Evolutionary conservation across 2,888 invertebrate species (phyloP).

Genomic region (Lycophotia porphyrea): DNA sequence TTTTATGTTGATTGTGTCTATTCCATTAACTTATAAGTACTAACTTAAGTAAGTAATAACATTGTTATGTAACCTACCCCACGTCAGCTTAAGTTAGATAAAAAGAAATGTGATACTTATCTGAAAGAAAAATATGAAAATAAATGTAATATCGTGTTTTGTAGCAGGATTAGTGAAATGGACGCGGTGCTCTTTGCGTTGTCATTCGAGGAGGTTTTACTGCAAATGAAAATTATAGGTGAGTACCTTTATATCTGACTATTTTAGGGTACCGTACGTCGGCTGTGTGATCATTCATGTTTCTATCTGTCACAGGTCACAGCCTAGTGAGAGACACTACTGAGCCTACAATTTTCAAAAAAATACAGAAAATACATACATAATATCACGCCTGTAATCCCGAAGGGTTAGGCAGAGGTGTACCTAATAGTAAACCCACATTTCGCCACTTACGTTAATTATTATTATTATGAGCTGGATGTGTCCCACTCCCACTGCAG

Average conservation of each 20-base stretch:
- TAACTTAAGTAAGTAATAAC: not conserved
- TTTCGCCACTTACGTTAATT: no score
- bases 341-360: not conserved
- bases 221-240: constrained; percentile 83
- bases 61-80: not conserved
- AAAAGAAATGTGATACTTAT: not conserved
- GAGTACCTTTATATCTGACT: constrained; percentile 52
- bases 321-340: not conserved
- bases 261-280: not conserved
- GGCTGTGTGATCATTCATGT: not conserved
- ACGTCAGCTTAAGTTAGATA: not conserved
- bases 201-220: constrained; percentile 81
- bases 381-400: no score
- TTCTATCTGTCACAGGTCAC: not conserved
- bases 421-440: no score
- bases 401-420: no score
- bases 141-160: constrained; percentile 42
- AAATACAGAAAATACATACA: no score
- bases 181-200: constrained; percentile 83
- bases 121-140: constrained; percentile 27
- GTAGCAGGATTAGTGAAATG: constrained; percentile 75
- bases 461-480: no score
- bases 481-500: no score
- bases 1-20: constrained; percentile 8
- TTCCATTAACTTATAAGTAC: constrained; percentile 22